Conservation (phyloP, 2,113 vertebrate species). For the Psilopogon haemacephalus region DNA sequence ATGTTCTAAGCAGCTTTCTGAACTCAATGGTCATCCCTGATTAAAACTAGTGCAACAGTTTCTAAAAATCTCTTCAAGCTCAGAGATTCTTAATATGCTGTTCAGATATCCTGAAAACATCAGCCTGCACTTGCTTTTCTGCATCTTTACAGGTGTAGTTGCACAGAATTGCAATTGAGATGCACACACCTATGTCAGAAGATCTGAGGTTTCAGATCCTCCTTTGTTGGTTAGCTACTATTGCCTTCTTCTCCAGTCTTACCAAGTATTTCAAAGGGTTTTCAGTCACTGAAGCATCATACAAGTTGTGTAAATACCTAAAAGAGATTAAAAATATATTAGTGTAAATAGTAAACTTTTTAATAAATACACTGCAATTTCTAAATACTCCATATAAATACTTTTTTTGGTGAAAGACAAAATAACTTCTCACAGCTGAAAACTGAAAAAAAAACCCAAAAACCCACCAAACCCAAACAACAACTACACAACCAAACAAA, state of each 20-base stretch:
- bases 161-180: neutral
- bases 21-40: rapidly evolving
- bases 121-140: neutral
- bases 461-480: neutral
- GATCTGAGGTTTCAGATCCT: neutral
- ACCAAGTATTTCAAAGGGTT: neutral
- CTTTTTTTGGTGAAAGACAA: neutral
- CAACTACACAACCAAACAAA: neutral
- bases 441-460: neutral
- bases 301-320: neutral
- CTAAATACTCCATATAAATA: neutral
- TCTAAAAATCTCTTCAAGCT: neutral
- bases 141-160: neutral
- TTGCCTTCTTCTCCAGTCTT: neutral
- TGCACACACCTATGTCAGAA: neutral
- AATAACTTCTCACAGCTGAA: neutral
- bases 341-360: neutral
- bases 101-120: neutral
- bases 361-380: neutral
- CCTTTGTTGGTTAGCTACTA: neutral
- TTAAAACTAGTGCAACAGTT: neutral
- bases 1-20: neutral
- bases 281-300: neutral
- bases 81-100: rapidly evolving
- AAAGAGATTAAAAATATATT: neutral